phyloP scores from a whole-genome alignment of 2,797 vertebrate species.

The Dryobates pubescens region DNA sequence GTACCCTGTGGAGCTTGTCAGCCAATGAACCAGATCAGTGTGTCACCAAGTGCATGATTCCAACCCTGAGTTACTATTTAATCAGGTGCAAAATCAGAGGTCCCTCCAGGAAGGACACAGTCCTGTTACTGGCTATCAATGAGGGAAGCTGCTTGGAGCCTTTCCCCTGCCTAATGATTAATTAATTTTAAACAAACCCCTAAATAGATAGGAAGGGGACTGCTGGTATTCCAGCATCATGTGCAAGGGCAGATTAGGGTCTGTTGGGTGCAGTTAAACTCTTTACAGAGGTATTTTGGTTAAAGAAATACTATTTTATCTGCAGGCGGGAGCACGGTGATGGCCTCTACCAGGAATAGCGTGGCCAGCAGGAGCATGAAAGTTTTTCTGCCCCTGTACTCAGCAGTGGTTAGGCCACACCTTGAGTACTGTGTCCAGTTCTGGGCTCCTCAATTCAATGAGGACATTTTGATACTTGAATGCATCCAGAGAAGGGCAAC shows the following conservation, averaged over 20 bases:
- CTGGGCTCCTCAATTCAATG: too few species aligned
- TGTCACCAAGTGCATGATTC: slow-evolving; percentile 73
- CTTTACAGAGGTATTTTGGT: neutral
- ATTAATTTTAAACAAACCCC: neutral
- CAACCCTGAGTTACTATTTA: slow-evolving; percentile 73
- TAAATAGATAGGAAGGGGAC: neutral
- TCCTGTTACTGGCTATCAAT: slow-evolving; percentile 48
- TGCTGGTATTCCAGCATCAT: neutral
- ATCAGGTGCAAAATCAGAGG: slow-evolving; percentile 80
- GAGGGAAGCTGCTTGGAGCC: neutral
- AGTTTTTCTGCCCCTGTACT: too few species aligned
- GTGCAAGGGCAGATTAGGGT: neutral
- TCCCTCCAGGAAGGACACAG: slow-evolving; percentile 78
- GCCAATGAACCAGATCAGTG: slow-evolving; percentile 81
- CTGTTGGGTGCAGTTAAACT: neutral
- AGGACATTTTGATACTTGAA: too few species aligned
- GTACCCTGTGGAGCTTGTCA: slow-evolving; percentile 83
- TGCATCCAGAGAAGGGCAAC: too few species aligned
- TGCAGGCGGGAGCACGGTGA: neutral
- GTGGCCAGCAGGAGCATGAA: too few species aligned
- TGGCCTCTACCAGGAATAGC: too few species aligned
- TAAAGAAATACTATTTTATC: neutral
- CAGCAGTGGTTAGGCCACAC: too few species aligned
- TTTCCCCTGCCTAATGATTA: neutral
- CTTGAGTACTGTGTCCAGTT: too few species aligned